Conservation (phyloP, 64 coral and sea anemone genomes). For the Montipora cactus region DNA sequence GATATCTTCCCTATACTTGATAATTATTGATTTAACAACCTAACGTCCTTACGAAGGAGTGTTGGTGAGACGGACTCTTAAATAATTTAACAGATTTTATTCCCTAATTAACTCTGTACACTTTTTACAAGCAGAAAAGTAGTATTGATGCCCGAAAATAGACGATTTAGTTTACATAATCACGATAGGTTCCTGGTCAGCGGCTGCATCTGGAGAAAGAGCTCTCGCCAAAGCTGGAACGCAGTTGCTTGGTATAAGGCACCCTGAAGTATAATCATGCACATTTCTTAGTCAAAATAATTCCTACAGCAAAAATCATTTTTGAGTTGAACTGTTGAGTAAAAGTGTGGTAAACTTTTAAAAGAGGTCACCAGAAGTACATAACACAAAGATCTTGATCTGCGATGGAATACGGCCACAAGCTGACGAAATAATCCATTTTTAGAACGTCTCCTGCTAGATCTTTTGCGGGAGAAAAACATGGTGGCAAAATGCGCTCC, state of each 20-base stretch:
- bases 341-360: no score
- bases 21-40: neutral
- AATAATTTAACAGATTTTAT: conserved; percentile 47
- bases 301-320: neutral
- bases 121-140: conserved; percentile 54
- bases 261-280: conserved; percentile 60
- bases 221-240: conserved; percentile 72
- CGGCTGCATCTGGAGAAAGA: conserved; percentile 38
- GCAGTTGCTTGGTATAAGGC: conserved; percentile 88
- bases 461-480: no score
- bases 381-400: no score
- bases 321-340: no score
- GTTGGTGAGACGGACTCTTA: neutral
- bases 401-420: no score
- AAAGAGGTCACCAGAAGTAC: no score
- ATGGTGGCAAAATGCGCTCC: no score
- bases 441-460: no score
- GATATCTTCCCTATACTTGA: neutral
- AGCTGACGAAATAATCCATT: no score
- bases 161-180: conserved; percentile 40
- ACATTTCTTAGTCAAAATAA: neutral
- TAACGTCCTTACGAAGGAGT: neutral
- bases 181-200: conserved; percentile 29
- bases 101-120: conserved; percentile 39
- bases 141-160: conserved; percentile 32